A percentile compares a stretch with the other conserved stretches of the same genome.
Conservation (phyloP, 2,797 vertebrate genomes). For the Xiphophorus birchmanni region DNA sequence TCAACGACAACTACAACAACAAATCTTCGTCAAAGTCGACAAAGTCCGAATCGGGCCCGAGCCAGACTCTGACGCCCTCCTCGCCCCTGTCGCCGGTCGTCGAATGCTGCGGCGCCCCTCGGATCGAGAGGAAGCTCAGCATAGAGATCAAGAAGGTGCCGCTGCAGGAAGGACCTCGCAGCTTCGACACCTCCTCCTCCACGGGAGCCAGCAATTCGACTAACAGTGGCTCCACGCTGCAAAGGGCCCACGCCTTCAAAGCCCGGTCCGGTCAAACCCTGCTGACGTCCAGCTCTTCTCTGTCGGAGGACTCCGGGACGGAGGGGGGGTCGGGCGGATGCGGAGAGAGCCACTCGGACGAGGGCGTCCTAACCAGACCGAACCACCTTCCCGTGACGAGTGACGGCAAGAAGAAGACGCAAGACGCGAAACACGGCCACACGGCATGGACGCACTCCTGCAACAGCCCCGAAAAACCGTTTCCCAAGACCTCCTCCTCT, state of each 20-base stretch:
- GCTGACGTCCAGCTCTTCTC: conserved; percentile 78
- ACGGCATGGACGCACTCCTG: conserved; percentile 76
- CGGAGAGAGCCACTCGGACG: conserved; percentile 61
- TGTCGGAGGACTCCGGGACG: conserved; percentile 84
- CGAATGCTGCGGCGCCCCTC: conserved; percentile 80
- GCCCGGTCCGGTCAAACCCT: conserved; percentile 78
- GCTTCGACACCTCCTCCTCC: conserved; percentile 85
- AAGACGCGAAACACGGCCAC: conserved; percentile 81
- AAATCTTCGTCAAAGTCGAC: conserved; percentile 73
- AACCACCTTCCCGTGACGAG: conserved; percentile 89
- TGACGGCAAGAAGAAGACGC: conserved; percentile 52
- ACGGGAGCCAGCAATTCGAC: conserved; percentile 38
- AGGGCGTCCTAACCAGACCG: conserved; percentile 80
- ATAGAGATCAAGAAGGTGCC: conserved; percentile 97
- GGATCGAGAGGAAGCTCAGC: conserved; percentile 91
- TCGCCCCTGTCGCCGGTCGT: conserved; percentile 72
- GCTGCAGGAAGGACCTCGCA: conserved; percentile 92
- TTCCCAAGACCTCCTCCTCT: conserved; percentile 69
- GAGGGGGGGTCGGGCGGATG: conserved; percentile 73
- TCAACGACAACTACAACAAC: conserved; percentile 91
- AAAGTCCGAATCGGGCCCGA: conserved; percentile 56
- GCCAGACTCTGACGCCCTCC: conserved; percentile 70
- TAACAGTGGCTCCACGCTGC: conserved; percentile 76
- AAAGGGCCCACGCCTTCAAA: conserved; percentile 90
- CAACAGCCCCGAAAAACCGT: conserved; percentile 70